These are phyloP conservation scores for Doryteuthis pealeii DNA, from an alignment of 1,140 invertebrate species.

Conservation along the genomic window DNA sequence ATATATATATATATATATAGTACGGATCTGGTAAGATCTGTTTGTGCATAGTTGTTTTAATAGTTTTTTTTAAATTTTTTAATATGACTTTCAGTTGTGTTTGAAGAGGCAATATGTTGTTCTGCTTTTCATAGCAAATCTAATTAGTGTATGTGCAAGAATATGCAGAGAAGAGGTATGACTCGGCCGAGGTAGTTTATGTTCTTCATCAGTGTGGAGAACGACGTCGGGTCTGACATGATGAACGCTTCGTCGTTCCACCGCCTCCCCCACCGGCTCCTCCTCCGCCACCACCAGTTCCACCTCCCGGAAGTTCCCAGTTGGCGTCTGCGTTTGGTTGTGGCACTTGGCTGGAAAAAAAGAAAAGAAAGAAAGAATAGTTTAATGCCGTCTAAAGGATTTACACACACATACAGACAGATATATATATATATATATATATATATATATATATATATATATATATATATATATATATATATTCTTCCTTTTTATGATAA, in stretches of 20 bases:
- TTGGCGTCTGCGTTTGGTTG: background rate
- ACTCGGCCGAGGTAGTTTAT: background rate
- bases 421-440: too few relatives aligned
- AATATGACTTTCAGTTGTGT: background rate
- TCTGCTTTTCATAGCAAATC: background rate
- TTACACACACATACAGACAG: too few relatives aligned
- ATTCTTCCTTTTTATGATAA: too few relatives aligned
- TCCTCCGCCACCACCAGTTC: background rate
- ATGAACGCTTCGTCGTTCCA: background rate
- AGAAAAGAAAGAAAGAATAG: background rate
- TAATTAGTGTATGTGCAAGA: background rate
- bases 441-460: background rate
- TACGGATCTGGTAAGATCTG: too few relatives aligned
- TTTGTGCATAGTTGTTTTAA: too few relatives aligned
- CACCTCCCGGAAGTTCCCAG: background rate
- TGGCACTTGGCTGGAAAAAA: constrained; percentile 1
- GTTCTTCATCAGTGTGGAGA: background rate
- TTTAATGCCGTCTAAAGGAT: too few relatives aligned
- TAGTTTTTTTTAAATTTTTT: too few relatives aligned
- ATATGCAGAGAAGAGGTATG: too few relatives aligned
- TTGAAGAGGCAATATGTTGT: background rate
- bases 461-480: background rate
- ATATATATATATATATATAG: too few relatives aligned
- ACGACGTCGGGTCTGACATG: background rate
- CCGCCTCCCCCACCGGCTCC: too few relatives aligned